These are phyloP conservation scores for Amphibalanus amphitrite DNA, from an alignment of 1,140 invertebrate species.

Conservation along the genomic window DNA sequence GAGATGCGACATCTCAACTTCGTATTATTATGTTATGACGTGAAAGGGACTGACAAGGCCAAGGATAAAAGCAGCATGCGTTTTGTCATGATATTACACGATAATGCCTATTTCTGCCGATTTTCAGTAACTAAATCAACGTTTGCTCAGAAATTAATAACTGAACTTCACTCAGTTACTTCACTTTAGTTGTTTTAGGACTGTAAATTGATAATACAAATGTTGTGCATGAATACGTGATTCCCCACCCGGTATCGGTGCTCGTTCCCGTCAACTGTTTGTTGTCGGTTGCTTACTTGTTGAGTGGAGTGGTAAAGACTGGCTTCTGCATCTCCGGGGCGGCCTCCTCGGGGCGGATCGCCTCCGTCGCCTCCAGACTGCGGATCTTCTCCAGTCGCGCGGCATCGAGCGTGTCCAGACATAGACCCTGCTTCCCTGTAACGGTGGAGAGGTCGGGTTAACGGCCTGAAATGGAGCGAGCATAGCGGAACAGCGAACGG, in stretches of 20 bases:
- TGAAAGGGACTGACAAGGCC: too few relatives aligned
- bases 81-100: too few relatives aligned
- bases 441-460: background rate
- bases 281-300: constrained; percentile 28
- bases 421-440: background rate
- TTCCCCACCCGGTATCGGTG: too few relatives aligned
- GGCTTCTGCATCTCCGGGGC: constrained; percentile 61
- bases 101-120: too few relatives aligned
- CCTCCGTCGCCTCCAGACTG: constrained; percentile 57
- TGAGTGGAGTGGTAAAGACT: constrained; percentile 67
- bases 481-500: too few relatives aligned
- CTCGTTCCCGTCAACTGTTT: too few relatives aligned
- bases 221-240: background rate
- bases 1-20: background rate
- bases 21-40: background rate
- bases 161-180: too few relatives aligned
- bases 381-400: constrained; percentile 72
- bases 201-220: background rate
- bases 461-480: too few relatives aligned
- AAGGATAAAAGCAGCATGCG: too few relatives aligned
- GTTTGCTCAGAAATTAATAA: too few relatives aligned
- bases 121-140: too few relatives aligned
- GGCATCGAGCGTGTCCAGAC: constrained; percentile 55
- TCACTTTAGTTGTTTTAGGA: background rate
- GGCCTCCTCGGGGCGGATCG: constrained; percentile 52